Evolutionary conservation across 2,797 vertebrate species (phyloP), one percentile per base, ranked within the genome.

Genomic region (Girardinus metallicus): DNA sequence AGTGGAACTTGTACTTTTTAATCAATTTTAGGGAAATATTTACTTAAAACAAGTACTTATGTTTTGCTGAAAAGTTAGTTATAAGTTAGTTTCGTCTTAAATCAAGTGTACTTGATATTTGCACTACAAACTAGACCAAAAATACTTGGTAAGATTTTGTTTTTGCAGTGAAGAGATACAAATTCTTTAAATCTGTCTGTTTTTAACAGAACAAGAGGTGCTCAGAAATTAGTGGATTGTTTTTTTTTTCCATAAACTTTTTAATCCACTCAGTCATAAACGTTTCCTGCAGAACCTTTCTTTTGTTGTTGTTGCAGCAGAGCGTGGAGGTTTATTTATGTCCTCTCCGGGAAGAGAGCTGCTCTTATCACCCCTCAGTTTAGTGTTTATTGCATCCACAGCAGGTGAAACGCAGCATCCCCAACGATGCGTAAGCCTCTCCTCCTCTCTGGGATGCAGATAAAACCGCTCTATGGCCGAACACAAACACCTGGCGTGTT

Each of bases 401-500:
- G 83, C 87, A 78, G 74, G 79, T 87, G 76, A 83, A 74, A 80
- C 0, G 34, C 83, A 85, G 85, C 82, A 66, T 85, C 80, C 41
- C 74, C 18, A 0, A 64, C 88, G 87, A 92, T 90, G 74, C 74
- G 91, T 83, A 43, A 23, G 57, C 53, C 70, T 72, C 8, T 0
- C 0, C 36, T 76, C 60, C 44, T 47, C 74, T 51, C 73, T 86
- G 55, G 85, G 86, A 88, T 86, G 88, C 89, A 23, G 83, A 92
- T 90, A 84, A 89, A 81, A 93, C 91, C 84, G 75, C 86, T 89
- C 88, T 86, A 90, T 87, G 85, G 84, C 55, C 74, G 9, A 15
- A 77, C 85, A 44, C 18, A 81, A 78, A 83, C 84, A 73, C 64
- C 11, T 86, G 16, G 16, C 73, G 70, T 83, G 78, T 88, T 87